Percentiles rank a stretch among this genome's conserved stretches.
Conservation (phyloP, 2,888 invertebrate species). For the Trileptium ribeirensis region DNA sequence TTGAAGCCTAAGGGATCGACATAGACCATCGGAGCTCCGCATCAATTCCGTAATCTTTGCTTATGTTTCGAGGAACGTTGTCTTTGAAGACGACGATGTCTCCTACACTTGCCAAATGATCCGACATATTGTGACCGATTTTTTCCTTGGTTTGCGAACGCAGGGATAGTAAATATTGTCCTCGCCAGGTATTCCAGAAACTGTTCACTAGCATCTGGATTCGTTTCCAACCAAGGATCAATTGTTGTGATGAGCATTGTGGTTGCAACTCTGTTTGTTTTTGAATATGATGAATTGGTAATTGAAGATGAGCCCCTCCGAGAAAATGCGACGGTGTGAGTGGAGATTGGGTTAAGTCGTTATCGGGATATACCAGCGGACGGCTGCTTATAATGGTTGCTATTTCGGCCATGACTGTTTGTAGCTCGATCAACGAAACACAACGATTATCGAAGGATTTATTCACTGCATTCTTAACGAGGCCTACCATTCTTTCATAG, state of each 20-base stretch:
- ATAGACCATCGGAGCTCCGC: not conserved
- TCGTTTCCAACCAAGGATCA: not conserved
- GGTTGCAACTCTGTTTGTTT: not conserved
- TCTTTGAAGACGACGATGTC: not conserved
- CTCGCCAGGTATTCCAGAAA: conserved; percentile 2
- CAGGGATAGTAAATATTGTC: not conserved
- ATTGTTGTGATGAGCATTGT: not conserved
- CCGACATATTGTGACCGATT: not conserved
- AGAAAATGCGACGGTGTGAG: not conserved
- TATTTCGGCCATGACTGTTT: not conserved
- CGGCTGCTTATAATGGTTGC: not conserved
- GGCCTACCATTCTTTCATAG: not conserved
- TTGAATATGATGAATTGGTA: not conserved
- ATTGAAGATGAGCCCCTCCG: not conserved
- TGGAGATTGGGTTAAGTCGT: not conserved
- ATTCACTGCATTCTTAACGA: not conserved
- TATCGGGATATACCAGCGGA: not conserved
- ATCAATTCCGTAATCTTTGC: not conserved
- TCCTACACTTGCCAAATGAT: not conserved
- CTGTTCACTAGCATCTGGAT: not conserved
- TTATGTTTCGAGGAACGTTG: not conserved
- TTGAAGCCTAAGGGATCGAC: not conserved
- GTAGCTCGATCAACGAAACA: not conserved
- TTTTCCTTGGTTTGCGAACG: not conserved
- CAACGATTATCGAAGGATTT: not conserved